Percentiles rank a stretch among this genome's conserved stretches.
These are phyloP conservation scores for Phoxinus phoxinus DNA, from an alignment of 2,113 vertebrate species.

Conservation along the genomic window DNA sequence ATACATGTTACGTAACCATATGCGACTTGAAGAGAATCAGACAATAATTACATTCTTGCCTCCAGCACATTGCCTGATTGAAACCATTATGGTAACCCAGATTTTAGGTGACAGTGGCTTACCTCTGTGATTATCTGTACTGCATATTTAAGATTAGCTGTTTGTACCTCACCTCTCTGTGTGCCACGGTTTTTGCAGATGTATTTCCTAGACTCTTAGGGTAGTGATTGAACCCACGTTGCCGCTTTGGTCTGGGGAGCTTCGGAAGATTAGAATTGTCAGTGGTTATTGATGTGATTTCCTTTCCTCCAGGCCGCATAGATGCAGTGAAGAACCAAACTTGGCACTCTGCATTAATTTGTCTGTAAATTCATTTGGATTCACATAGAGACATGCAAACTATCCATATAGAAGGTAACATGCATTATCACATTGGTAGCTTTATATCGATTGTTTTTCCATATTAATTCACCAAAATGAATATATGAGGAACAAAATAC, in stretches of 20 bases:
- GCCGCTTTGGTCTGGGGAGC: not conserved
- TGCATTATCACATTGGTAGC: not conserved
- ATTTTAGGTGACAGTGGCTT: constrained; percentile 44
- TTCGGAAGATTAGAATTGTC: not conserved
- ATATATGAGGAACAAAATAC: not conserved
- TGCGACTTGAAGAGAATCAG: constrained; percentile 32
- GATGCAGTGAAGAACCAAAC: not conserved
- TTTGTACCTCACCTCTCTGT: not conserved
- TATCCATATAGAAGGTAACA: not conserved
- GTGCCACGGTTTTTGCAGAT: not conserved
- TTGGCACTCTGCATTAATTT: not conserved
- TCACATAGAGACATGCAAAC: constrained; percentile 7
- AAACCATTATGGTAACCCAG: constrained; percentile 50
- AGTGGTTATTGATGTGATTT: constrained; percentile 14
- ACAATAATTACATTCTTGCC: constrained; percentile 54
- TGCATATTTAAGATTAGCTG: constrained; percentile 28
- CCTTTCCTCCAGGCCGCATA: not conserved
- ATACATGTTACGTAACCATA: constrained; percentile 28
- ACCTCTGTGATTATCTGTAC: constrained; percentile 40
- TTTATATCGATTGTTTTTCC: not conserved
- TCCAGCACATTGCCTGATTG: constrained; percentile 44
- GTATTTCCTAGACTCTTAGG: constrained; percentile 26
- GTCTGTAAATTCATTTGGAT: not conserved
- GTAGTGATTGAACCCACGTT: constrained; percentile 22
- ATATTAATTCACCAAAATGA: not conserved